Base-by-base conservation (phyloP, 2,113 vertebrate species). In the Siniperca knerii region DNA sequence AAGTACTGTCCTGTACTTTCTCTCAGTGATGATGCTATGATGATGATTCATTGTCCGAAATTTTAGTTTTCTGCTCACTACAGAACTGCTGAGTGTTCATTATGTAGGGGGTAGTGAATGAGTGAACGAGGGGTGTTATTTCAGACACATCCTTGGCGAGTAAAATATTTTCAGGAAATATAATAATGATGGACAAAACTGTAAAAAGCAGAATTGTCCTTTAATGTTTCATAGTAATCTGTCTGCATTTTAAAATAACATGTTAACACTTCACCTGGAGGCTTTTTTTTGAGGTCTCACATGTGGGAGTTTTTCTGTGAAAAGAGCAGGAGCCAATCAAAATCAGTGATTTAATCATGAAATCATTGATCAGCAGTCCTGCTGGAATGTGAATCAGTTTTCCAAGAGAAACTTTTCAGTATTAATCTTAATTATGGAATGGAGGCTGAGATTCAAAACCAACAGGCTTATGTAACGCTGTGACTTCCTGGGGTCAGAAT, bases 401-500 rank as follows among this genome's bases (percentile, higher is more conserved):
- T 79, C 52, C 58, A 66, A 48, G 55, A 81, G 46, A 78, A 90
- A 91, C 75, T 90, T 79, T 84, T 83, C 40, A 55, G 69, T 10
- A 46, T 87, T 76, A 70, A 82, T 87, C 82, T 80, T 92, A 82
- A 90, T 91, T 88, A 86, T 72, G 80, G 89, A 86, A 83, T 68
- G 85, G 72, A 89, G 79, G 82, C 81, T 84, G 85, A 73, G 86
- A 92, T 92, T 90, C 75, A 87, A 81, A 93, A 86, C 89, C 89
- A 91, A 86, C 87, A 85, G 75, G 88, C 76, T 93, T 92, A 92
- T 90, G 91, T 83, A 93, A 93, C 61, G 72, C 83, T 42, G 88
- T 90, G 90, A 92, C 86, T 93, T 91, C 84, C 88, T 23, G 57
- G 84, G 91, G 92, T 92, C 93, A 93, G 82, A 68, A 91, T 93